These are phyloP conservation scores for Xiphorhynchus elegans DNA, from an alignment of 2,113 vertebrate species.

Conservation along the genomic window DNA sequence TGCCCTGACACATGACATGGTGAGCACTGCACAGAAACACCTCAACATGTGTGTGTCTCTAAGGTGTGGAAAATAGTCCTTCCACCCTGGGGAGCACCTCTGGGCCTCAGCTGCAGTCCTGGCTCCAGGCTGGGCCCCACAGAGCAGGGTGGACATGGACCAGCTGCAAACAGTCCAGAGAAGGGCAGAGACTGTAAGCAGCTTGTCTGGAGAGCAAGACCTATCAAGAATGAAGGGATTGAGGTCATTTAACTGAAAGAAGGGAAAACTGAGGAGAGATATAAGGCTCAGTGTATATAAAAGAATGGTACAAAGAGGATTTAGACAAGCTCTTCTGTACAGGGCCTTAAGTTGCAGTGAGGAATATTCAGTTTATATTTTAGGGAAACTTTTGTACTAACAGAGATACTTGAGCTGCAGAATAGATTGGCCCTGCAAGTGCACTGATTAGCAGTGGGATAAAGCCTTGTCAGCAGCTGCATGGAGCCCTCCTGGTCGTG, in stretches of 20 bases:
- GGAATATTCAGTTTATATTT: neutral
- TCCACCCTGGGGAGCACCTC: neutral
- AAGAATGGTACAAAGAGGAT: neutral
- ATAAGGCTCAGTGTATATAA: neutral
- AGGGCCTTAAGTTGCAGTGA: neutral
- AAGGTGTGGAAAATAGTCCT: neutral
- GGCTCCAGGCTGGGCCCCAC: neutral
- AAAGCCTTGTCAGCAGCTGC: neutral
- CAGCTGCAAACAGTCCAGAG: neutral
- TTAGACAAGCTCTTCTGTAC: neutral
- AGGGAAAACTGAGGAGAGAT: neutral
- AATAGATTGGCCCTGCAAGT: neutral
- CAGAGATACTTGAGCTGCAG: neutral
- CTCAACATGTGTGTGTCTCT: neutral
- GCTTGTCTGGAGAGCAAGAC: neutral
- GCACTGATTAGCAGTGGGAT: neutral
- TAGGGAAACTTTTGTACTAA: neutral
- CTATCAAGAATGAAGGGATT: neutral
- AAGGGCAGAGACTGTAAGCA: neutral
- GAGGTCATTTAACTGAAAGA: neutral
- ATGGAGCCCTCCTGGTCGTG: neutral
- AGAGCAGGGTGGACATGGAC: neutral
- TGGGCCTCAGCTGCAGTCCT: neutral
- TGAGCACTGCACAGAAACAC: too few species aligned
- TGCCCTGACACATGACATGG: neutral